phyloP scores from a whole-genome alignment of 2,797 vertebrate genomes.

The Remorina albescens region DNA sequence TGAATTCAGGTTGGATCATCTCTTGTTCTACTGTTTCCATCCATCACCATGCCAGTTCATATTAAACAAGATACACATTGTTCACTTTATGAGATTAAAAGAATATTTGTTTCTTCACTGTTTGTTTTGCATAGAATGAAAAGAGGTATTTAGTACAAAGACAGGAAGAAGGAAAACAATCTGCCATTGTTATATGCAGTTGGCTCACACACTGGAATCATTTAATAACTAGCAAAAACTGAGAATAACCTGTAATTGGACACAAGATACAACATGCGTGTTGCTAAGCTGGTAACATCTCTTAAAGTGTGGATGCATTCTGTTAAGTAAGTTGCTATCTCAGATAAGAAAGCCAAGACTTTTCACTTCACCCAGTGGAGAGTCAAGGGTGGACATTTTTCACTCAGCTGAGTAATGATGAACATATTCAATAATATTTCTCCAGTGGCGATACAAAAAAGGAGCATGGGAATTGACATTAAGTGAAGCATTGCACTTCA shows the following conservation, averaged over 20 bases:
- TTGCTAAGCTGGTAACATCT: neutral
- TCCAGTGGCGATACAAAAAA: slow-evolving; percentile 1
- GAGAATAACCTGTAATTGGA: neutral
- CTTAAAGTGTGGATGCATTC: slow-evolving; percentile 1
- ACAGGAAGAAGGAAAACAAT: neutral
- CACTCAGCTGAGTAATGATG: slow-evolving; percentile 27
- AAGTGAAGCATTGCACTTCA: slow-evolving; percentile 21
- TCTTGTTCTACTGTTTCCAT: neutral
- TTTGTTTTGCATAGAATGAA: neutral
- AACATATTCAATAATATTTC: slow-evolving; percentile 17
- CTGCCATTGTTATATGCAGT: neutral
- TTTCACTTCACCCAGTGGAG: slow-evolving; percentile 34
- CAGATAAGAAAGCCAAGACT: slow-evolving; percentile 56
- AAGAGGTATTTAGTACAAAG: neutral
- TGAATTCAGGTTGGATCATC: neutral
- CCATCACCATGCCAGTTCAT: neutral
- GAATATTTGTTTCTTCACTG: neutral
- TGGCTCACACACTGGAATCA: neutral
- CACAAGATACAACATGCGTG: neutral
- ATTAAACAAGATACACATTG: neutral
- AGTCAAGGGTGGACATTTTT: slow-evolving; percentile 45
- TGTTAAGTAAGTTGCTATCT: neutral
- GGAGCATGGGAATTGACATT: slow-evolving; percentile 20
- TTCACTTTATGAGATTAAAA: neutral
- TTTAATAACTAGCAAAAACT: neutral